Conservation (phyloP, 2,888 invertebrate genomes). For the Endomychus coccineus region DNA sequence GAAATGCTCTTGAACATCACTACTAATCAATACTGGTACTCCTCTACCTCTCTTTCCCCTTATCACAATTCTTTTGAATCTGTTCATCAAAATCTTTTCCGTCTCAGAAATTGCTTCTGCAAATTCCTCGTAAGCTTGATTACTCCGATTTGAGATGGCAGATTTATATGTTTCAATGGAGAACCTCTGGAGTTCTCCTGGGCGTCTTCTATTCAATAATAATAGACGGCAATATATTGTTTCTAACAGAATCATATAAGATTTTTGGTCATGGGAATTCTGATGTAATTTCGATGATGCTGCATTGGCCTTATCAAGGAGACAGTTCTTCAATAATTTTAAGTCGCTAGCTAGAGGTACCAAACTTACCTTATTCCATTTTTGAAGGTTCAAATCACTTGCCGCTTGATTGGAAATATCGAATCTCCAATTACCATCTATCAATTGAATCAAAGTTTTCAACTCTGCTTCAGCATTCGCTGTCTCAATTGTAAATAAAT, state of each 20-base stretch:
- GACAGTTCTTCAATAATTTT: slow-evolving; percentile 19
- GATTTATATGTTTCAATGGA: not conserved
- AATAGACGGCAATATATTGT: slow-evolving; percentile 23
- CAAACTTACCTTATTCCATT: slow-evolving; percentile 20
- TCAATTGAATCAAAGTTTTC: slow-evolving; percentile 5
- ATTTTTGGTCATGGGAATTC: slow-evolving; percentile 12
- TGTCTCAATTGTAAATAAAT: not conserved
- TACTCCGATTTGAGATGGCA: not conserved
- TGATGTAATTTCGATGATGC: slow-evolving; percentile 7
- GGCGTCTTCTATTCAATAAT: slow-evolving; percentile 22
- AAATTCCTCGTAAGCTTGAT: too few species aligned
- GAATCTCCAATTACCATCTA: slow-evolving; percentile 11
- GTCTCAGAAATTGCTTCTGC: too few species aligned
- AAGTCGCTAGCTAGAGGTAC: slow-evolving; percentile 23
- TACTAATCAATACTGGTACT: slow-evolving; percentile 23
- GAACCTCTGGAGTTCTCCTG: slow-evolving; percentile 17
- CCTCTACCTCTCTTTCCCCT: slow-evolving; percentile 25
- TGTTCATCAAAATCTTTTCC: slow-evolving; percentile 11
- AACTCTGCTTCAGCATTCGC: slow-evolving; percentile 6
- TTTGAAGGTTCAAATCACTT: slow-evolving; percentile 16
- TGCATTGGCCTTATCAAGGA: slow-evolving; percentile 11
- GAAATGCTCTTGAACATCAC: slow-evolving; percentile 23
- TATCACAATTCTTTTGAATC: slow-evolving; percentile 25
- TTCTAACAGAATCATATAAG: slow-evolving; percentile 13
- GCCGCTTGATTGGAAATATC: slow-evolving; percentile 8